These are phyloP conservation scores for Xiphorhynchus erythropygius DNA, from an alignment of 2,797 vertebrate genomes.

Conservation along the genomic window DNA sequence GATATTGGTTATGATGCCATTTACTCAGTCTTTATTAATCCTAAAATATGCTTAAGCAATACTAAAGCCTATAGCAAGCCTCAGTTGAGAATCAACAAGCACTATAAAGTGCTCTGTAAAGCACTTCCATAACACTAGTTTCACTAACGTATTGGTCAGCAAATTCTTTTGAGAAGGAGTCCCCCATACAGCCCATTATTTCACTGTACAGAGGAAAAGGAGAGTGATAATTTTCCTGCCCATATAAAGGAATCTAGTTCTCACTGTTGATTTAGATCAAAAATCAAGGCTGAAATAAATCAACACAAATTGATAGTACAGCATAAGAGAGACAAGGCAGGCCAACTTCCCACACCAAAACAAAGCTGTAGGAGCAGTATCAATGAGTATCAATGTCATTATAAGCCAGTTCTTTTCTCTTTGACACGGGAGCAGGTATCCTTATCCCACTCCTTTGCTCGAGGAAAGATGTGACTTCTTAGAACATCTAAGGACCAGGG, in stretches of 20 bases:
- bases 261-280: neutral
- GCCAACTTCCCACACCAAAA: neutral
- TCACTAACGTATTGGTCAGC: neutral
- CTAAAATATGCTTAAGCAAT: conserved; percentile 1
- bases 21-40: conserved; percentile 15
- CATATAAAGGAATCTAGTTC: neutral
- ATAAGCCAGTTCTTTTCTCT: neutral
- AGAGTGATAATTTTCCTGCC: neutral
- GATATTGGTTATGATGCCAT: neutral
- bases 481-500: neutral
- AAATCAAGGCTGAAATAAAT: neutral
- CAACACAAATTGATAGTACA: neutral
- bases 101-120: neutral
- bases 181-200: neutral
- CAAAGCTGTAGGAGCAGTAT: neutral
- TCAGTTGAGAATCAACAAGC: neutral
- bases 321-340: neutral
- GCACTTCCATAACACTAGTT: neutral
- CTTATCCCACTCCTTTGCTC: neutral
- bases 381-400: neutral
- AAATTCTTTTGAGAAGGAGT: neutral
- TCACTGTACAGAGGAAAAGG: neutral
- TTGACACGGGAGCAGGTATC: neutral
- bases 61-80: neutral
- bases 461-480: neutral